Base-by-base conservation (phyloP, 2,888 invertebrate species). In the Ochropleura plecta region DNA sequence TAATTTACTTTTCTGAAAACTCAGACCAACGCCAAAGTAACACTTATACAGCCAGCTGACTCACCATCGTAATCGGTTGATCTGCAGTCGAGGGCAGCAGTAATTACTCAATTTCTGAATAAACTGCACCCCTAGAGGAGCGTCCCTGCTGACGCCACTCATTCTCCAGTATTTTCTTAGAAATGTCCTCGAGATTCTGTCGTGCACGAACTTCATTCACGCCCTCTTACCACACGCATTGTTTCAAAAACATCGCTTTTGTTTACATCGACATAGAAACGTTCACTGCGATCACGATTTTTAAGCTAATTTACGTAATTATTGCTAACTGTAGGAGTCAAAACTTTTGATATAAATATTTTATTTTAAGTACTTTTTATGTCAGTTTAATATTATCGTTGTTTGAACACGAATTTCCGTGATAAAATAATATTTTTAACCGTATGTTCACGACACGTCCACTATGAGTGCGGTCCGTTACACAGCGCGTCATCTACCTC, bases 1-100 rank as follows among this genome's bases (percentile, higher is more conserved):
- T 16, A 46, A 44, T 53, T 16, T 16, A 46, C 8, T 53, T 73
- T 30, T 53, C 44, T 20, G 18, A 30, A 48, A 18, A 40, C 18
- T 18, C 18, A 53, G 10, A 53, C n/a, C 6, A 42, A n/a, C 9
- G 46, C 18, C 14, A 60, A 68, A 18, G n/a, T 53, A 59, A 42
- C 7, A 57, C 53, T 53, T 75, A 79, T 63, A 72, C 70, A 82
- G 82, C 64, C 9, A 76, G 70, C 12, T 85, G 82, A 96, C 97
- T 97, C 92, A 98, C 98, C 97, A 97, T 88, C 97, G 91, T 87
- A 97, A 96, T 88, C 97, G 96, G 91, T 98, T 97, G 79, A 97
- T 95, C 85, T 97, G 97, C 9, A 97, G 90, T 30, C 97, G 95
- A 7, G 97, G 97, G 87, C 97, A 98, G 71, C 97, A 97, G 86